phyloP scores from a whole-genome alignment of 2,797 vertebrate species.

The Smutsia gigantea region DNA sequence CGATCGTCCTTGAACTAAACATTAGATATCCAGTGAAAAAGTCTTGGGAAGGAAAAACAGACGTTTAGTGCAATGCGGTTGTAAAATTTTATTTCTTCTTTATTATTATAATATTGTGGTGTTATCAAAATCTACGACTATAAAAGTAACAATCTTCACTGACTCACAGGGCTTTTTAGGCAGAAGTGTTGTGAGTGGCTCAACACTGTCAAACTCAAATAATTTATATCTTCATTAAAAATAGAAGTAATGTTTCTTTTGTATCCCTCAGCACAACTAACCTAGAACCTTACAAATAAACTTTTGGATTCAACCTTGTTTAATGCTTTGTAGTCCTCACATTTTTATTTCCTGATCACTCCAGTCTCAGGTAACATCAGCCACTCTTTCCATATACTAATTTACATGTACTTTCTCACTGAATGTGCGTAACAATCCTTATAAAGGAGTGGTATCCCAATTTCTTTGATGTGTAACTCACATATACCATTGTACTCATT shows the following conservation, averaged over 20 bases:
- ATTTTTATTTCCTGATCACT: background rate
- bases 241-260: background rate
- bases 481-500: background rate
- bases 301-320: background rate
- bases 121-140: background rate
- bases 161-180: background rate
- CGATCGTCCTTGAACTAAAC: background rate
- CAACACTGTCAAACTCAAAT: background rate
- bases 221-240: constrained; percentile 18
- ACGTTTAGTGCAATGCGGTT: background rate
- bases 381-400: background rate
- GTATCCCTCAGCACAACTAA: background rate
- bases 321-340: background rate
- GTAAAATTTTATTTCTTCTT: constrained; percentile 1
- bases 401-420: background rate
- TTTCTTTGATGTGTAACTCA: background rate
- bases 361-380: background rate
- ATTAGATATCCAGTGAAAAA: background rate
- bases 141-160: background rate
- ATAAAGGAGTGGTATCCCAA: background rate
- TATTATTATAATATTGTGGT: background rate
- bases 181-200: background rate
- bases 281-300: constrained; percentile 7
- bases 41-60: background rate
- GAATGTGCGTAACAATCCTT: background rate